Evolutionary conservation across 2,888 invertebrate genomes (phyloP), one percentile per base, ranked within the genome.

Genomic region (Scaptomyza reducta): DNA sequence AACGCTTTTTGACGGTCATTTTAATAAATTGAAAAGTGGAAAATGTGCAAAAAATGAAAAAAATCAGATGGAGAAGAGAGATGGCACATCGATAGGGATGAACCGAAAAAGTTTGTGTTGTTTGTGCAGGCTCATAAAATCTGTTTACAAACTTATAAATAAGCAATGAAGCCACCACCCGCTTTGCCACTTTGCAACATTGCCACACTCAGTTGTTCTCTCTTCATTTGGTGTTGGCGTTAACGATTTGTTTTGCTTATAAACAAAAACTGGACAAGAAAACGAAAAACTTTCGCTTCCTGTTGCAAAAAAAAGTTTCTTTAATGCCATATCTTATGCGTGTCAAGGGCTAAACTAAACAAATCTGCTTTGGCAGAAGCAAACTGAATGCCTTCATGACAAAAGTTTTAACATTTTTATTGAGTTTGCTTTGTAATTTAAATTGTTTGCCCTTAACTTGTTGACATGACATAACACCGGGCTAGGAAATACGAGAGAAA

Each of bases 141-240:
- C 87, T 88, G 87, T 88, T 82, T 88, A 76, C 86, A 69, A 82
- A 79, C 88, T 82, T 88, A 82, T 82, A 82, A 82, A 88, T 86
- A 82, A 82, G 67, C 73, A 58, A 86, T 75, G 74, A 38, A 45
- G 51, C 22, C 40, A 14, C 59, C 33, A 31, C 49, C 42, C 38
- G 22, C n/a, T 9, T 13, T 14, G 13, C 16, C 16, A 14, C 16
- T 5, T 40, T 10, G n/a, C 1, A 2, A 1, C 22, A 3, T 22
- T 22, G 38, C 50, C 6, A 42, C 14, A 22, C 35, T 18, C 16
- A 14, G 22, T 35, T 18, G n/a, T 33, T 49, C 6, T 13, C 10
- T n/a, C 22, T 33, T 44, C 3, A 42, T 25, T 18, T 57, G 42
- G 35, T 42, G 55, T 56, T 41, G 62, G 65, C 72, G 72, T 69